These are phyloP conservation scores for Drosophila willistoni DNA, from an alignment of 1,140 invertebrate genomes.

Conservation along the genomic window DNA sequence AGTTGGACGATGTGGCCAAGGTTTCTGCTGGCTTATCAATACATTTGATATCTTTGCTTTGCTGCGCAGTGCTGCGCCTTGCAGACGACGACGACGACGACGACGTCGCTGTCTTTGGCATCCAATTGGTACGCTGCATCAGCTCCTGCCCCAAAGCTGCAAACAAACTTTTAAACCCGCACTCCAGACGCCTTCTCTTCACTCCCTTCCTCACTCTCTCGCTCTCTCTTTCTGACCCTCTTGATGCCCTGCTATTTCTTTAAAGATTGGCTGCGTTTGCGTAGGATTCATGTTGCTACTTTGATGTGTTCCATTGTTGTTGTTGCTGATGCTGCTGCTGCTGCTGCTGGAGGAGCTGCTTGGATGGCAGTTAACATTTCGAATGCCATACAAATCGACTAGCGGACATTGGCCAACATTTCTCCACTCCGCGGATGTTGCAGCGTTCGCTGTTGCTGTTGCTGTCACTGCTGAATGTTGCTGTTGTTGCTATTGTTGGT, in stretches of 20 bases:
- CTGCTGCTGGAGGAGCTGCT: constrained; percentile 56
- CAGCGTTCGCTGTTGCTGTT: constrained; percentile 35
- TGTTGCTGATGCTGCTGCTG: constrained; percentile 22
- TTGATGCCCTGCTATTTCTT: constrained; percentile 44
- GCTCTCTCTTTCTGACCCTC: not conserved
- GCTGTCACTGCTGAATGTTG: constrained; percentile 21
- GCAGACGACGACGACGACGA: constrained; percentile 40
- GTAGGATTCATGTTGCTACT: constrained; percentile 74
- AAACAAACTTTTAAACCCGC: constrained; percentile 1
- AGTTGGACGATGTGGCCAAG: constrained; percentile 42
- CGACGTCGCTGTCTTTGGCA: constrained; percentile 48
- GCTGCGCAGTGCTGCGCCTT: constrained; percentile 10
- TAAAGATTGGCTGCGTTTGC: constrained; percentile 72
- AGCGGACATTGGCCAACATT: constrained; percentile 64
- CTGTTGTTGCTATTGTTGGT: constrained; percentile 31
- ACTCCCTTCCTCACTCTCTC: not conserved
- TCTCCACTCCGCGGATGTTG: constrained; percentile 20
- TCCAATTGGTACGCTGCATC: constrained; percentile 73
- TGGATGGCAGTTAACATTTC: constrained; percentile 71
- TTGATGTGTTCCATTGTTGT: constrained; percentile 69
- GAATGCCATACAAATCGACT: constrained; percentile 75
- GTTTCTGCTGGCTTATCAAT: constrained; percentile 69
- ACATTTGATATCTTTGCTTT: constrained; percentile 73
- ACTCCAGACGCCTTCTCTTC: not conserved
- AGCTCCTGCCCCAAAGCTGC: constrained; percentile 6